Evolutionary conservation across 1,140 invertebrate genomes (phyloP).

Genomic region (Heliothis subflexa): DNA sequence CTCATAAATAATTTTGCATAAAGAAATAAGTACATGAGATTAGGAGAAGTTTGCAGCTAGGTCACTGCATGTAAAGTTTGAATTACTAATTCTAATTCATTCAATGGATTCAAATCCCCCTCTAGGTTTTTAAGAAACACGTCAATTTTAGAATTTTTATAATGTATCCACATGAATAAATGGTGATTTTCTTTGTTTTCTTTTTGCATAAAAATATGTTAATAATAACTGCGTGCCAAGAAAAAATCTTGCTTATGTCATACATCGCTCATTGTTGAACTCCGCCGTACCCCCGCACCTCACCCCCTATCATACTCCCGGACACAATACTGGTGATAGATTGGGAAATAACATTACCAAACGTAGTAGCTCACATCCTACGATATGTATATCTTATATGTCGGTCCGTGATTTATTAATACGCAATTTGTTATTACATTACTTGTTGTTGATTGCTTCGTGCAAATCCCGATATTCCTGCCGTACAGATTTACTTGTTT

Average conservation of each 20-base stretch:
- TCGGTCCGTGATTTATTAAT: constrained; percentile 35
- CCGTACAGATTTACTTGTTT: background rate
- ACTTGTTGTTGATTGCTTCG: constrained; percentile 10
- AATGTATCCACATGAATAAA: no score
- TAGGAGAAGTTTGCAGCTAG: background rate
- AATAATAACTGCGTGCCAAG: constrained; percentile 37
- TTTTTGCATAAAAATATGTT: background rate
- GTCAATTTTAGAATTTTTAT: no score
- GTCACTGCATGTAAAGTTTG: no score
- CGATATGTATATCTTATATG: constrained; percentile 16
- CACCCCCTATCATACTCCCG: background rate
- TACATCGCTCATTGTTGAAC: constrained; percentile 55
- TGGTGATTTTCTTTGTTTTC: background rate
- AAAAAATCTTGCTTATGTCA: constrained; percentile 57
- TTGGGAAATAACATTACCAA: constrained; percentile 56
- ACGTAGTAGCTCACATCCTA: constrained; percentile 5
- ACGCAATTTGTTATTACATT: constrained; percentile 37
- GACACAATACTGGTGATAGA: constrained; percentile 61
- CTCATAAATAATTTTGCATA: no score
- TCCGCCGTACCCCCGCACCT: constrained; percentile 25
- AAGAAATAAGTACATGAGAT: background rate
- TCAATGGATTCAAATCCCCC: background rate
- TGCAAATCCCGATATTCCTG: no score
- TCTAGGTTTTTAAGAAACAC: no score
- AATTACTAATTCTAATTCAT: no score